Evolutionary conservation across 2,113 vertebrate species (phyloP).

Genomic region (Pavo muticus): DNA sequence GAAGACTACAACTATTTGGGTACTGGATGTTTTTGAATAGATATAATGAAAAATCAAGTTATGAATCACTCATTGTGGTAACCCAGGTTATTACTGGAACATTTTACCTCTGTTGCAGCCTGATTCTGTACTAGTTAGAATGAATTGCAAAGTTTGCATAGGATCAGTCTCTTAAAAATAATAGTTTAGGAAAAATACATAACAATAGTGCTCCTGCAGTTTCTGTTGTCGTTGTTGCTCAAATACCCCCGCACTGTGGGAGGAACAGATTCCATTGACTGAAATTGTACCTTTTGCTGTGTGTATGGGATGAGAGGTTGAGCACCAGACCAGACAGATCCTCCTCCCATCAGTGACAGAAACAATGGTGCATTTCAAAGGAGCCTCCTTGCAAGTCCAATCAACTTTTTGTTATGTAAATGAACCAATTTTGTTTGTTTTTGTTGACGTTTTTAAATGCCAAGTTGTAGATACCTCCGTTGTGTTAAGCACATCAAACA

Average conservation of each 20-base stretch:
- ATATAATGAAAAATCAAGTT: neutral
- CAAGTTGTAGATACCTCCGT: constrained; percentile 44
- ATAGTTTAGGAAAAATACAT: neutral
- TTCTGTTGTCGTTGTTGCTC: neutral
- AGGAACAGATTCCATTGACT: neutral
- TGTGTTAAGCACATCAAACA: constrained; percentile 62
- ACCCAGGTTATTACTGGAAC: neutral
- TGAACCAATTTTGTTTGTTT: constrained; percentile 48
- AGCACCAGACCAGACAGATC: neutral
- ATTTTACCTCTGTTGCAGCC: neutral
- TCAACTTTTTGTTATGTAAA: constrained; percentile 70
- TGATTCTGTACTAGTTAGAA: neutral
- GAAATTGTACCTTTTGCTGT: neutral
- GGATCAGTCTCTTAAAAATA: neutral
- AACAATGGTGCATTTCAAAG: constrained; percentile 70
- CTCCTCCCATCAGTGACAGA: constrained; percentile 2
- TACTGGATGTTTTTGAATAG: neutral
- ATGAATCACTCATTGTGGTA: neutral
- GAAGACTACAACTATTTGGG: neutral
- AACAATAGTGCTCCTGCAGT: neutral
- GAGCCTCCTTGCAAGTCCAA: constrained; percentile 44
- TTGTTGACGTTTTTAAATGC: constrained; percentile 45
- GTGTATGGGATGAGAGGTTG: neutral
- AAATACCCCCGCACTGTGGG: neutral
- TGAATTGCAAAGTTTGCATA: neutral